A percentile compares a stretch with the other conserved stretches of the same genome.
Evolutionary conservation across 2,797 vertebrate genomes (phyloP).

Genomic region (Gymnoscopelus braueri): DNA sequence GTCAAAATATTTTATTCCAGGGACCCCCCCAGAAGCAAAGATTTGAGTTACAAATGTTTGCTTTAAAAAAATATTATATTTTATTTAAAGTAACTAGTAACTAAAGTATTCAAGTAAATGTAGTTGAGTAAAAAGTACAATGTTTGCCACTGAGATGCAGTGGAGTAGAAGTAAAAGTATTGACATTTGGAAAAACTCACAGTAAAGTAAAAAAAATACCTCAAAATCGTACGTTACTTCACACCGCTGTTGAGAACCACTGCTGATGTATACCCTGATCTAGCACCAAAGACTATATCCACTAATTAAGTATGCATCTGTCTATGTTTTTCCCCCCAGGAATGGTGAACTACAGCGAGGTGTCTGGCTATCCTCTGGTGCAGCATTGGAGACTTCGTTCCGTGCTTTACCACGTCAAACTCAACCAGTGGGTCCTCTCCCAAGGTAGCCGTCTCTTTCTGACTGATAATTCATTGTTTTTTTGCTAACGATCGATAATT

Average conservation of each 20-base stretch:
- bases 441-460: constrained; percentile 83
- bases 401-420: constrained; percentile 92
- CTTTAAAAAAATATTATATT: too few species aligned
- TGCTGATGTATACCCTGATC: not conserved
- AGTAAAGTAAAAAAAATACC: too few species aligned
- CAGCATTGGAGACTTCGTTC: constrained; percentile 96
- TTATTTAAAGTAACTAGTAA: too few species aligned
- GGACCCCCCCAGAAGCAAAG: too few species aligned
- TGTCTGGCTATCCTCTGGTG: constrained; percentile 92
- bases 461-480: constrained; percentile 36
- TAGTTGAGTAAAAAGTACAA: too few species aligned
- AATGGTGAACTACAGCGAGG: constrained; percentile 99
- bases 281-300: not conserved
- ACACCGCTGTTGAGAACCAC: constrained; percentile 9
- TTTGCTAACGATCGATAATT: not conserved
- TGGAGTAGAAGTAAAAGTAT: too few species aligned
- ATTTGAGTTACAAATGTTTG: not conserved
- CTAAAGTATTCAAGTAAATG: too few species aligned
- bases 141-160: too few species aligned
- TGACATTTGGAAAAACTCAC: too few species aligned
- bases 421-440: constrained; percentile 92
- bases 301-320: not conserved
- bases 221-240: not conserved
- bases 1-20: too few species aligned
- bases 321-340: constrained; percentile 75